phyloP scores from a whole-genome alignment of 53 echinoderm and acorn worm genomes.

The Glandiceps talaboti region DNA sequence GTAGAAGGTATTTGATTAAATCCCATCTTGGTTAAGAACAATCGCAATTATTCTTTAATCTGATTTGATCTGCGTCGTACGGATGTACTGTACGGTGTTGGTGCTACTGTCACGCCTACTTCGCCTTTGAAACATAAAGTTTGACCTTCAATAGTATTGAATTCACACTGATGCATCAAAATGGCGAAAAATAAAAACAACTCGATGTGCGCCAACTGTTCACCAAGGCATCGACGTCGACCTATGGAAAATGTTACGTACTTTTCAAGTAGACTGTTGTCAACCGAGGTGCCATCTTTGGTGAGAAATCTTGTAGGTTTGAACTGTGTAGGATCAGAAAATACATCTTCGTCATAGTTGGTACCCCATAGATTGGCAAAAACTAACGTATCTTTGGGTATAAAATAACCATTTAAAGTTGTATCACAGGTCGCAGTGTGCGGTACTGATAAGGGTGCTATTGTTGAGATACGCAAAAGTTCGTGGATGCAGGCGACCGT shows the following conservation, averaged over 20 bases:
- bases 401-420: conserved; percentile 35
- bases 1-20: too few relatives aligned
- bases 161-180: conserved; percentile 55
- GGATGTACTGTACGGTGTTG: too few relatives aligned
- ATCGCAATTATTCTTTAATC: too few relatives aligned
- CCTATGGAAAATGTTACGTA: conserved; percentile 76
- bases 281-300: conserved; percentile 35
- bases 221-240: conserved; percentile 76
- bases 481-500: conserved; percentile 69
- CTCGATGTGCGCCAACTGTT: conserved; percentile 62
- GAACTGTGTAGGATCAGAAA: conserved; percentile 47
- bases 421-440: conserved; percentile 75
- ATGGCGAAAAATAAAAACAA: conserved; percentile 77
- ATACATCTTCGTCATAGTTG: conserved; percentile 29
- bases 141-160: conserved; percentile 44
- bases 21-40: too few relatives aligned
- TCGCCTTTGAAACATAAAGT: too few relatives aligned
- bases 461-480: conserved; percentile 47
- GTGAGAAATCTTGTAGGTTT: conserved; percentile 65
- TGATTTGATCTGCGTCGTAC: too few relatives aligned
- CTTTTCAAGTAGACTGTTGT: conserved; percentile 46
- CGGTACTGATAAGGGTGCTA: conserved; percentile 72
- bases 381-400: conserved; percentile 64
- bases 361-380: conserved; percentile 76
- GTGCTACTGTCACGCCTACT: too few relatives aligned